These are phyloP conservation scores for Lophius piscatorius DNA, from an alignment of 2,113 vertebrate species.

Conservation along the genomic window DNA sequence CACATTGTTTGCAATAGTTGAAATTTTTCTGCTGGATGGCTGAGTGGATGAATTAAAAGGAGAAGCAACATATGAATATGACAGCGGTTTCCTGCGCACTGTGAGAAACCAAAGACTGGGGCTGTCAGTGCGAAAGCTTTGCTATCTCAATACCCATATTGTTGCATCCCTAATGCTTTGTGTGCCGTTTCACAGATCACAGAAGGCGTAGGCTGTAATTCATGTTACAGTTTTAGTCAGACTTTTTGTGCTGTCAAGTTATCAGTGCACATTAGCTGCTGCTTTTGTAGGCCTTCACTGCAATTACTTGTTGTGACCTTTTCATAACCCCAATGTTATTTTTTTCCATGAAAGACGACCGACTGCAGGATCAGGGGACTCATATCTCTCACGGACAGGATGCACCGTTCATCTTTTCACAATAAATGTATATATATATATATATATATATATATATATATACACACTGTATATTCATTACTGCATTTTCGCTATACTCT, in stretches of 20 bases:
- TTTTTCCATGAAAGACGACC: conserved; percentile 27
- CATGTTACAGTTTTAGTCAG: conserved; percentile 49
- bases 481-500: too few relatives aligned
- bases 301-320: conserved; percentile 45
- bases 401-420: conserved; percentile 21
- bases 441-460: background rate
- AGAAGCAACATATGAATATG: conserved; percentile 34
- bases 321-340: conserved; percentile 18
- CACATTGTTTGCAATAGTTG: conserved; percentile 10
- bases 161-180: conserved; percentile 54
- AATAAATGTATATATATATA: background rate
- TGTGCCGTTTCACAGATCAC: conserved; percentile 48
- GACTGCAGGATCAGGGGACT: conserved; percentile 10
- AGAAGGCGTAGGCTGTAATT: conserved; percentile 50
- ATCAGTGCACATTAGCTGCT: conserved; percentile 27
- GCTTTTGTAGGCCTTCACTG: conserved; percentile 30
- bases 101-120: conserved; percentile 32
- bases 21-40: conserved; percentile 22
- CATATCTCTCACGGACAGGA: conserved; percentile 29
- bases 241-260: conserved; percentile 46
- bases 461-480: background rate
- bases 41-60: conserved; percentile 26
- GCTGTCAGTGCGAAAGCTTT: conserved; percentile 49
- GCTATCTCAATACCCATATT: conserved; percentile 53
- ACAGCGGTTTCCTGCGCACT: conserved; percentile 39